These are phyloP conservation scores for Drosophila infuscata DNA, from an alignment of 2,888 invertebrate genomes.

Conservation along the genomic window DNA sequence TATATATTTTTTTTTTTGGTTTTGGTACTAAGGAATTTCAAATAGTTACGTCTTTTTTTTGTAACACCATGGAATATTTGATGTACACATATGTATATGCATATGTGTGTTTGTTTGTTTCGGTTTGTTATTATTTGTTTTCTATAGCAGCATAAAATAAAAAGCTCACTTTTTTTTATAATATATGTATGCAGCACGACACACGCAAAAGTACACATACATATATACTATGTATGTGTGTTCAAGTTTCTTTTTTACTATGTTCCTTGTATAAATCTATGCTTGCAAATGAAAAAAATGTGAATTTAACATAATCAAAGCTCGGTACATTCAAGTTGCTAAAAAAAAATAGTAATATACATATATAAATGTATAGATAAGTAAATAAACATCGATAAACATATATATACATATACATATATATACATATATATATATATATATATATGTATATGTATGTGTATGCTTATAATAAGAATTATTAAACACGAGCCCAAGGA, in stretches of 20 bases:
- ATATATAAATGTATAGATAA: not conserved
- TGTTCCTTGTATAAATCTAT: conserved; percentile 10
- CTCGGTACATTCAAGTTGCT: conserved; percentile 8
- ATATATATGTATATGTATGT: not conserved
- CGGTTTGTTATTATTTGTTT: conserved; percentile 3
- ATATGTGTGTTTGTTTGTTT: conserved; percentile 20
- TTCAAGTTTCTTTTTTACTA: not conserved
- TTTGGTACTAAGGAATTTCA: conserved; percentile 72
- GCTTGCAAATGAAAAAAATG: conserved; percentile 17
- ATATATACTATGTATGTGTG: conserved; percentile 6
- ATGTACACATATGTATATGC: conserved; percentile 35
- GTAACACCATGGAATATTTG: conserved; percentile 61
- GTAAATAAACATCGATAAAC: conserved; percentile 1
- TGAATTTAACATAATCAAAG: conserved; percentile 4
- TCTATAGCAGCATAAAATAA: conserved; percentile 37
- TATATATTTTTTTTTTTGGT: conserved; percentile 26
- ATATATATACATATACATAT: not conserved
- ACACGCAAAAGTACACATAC: conserved; percentile 21
- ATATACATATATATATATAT: not conserved
- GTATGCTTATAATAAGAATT: conserved; percentile 2
- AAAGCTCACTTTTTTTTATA: conserved; percentile 50
- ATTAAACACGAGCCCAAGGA: conserved; percentile 13
- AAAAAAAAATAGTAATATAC: conserved; percentile 5
- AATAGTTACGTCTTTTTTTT: conserved; percentile 67
- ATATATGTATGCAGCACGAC: conserved; percentile 30